Conservation (phyloP, 2,797 vertebrate genomes). For the Antennarius maculatus region DNA sequence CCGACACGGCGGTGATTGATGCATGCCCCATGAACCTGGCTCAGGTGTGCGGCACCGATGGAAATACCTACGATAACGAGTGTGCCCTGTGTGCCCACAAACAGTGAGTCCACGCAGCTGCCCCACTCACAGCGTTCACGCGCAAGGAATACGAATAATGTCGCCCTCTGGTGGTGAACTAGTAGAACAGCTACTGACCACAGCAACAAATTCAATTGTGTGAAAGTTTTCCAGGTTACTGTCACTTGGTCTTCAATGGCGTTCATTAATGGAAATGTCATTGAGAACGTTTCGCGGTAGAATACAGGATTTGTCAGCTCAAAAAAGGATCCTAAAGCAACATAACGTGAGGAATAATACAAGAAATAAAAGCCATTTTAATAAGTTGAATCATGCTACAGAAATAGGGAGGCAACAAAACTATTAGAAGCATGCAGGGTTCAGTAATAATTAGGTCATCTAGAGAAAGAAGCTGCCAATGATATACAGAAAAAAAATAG, state of each 20-base stretch:
- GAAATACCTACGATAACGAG: slow-evolving; percentile 79
- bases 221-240: background rate
- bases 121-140: slow-evolving; percentile 6
- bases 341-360: too few relatives aligned
- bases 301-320: background rate
- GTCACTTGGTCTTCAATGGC: background rate
- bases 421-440: too few relatives aligned
- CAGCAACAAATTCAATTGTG: slow-evolving; percentile 1
- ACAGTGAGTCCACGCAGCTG: slow-evolving; percentile 72
- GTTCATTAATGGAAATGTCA: too few relatives aligned
- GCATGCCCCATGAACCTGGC: slow-evolving; percentile 79
- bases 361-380: too few relatives aligned
- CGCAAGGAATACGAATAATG: background rate
- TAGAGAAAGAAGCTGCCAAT: too few relatives aligned
- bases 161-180: slow-evolving; percentile 20
- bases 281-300: background rate
- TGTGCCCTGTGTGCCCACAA: slow-evolving; percentile 76
- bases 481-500: too few relatives aligned
- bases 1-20: slow-evolving; percentile 19
- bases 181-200: background rate
- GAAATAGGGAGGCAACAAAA: too few relatives aligned
- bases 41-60: slow-evolving; percentile 85
- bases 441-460: too few relatives aligned
- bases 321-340: too few relatives aligned
- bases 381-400: too few relatives aligned